A percentile compares a stretch with the other conserved stretches of the same genome.
Evolutionary conservation across 2,888 invertebrate species (phyloP).

Genomic region (Drosophila paucipuncta): DNA sequence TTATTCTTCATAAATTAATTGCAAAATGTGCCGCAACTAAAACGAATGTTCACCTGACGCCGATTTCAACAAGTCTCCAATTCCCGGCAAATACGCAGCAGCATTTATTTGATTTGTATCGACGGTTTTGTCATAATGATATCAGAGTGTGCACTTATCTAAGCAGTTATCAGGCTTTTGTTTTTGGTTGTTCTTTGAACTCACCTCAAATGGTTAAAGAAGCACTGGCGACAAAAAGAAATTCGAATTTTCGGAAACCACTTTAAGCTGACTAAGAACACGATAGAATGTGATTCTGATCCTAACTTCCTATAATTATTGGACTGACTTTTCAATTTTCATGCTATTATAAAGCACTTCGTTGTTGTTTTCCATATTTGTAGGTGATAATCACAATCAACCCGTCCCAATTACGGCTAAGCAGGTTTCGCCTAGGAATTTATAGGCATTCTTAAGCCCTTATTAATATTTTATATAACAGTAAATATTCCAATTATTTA

Average conservation of each 20-base stretch:
- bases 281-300: background rate
- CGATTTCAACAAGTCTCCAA: background rate
- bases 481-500: background rate
- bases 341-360: background rate
- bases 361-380: background rate
- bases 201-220: background rate
- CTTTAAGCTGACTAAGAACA: background rate
- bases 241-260: no score
- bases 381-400: slow-evolving; percentile 15
- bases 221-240: background rate
- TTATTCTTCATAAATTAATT: background rate
- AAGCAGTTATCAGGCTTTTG: background rate
- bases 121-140: background rate
- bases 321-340: background rate
- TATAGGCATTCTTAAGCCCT: background rate
- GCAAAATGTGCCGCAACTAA: background rate
- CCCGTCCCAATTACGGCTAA: slow-evolving; percentile 48
- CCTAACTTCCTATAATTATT: background rate
- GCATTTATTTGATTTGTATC: background rate
- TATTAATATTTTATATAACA: background rate
- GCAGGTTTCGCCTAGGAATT: slow-evolving; percentile 43
- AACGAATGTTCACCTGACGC: background rate
- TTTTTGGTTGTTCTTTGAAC: background rate
- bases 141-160: background rate
- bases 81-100: background rate